Base-by-base conservation (phyloP, 2,797 vertebrate genomes). In the Urosaurus nigricauda region DNA sequence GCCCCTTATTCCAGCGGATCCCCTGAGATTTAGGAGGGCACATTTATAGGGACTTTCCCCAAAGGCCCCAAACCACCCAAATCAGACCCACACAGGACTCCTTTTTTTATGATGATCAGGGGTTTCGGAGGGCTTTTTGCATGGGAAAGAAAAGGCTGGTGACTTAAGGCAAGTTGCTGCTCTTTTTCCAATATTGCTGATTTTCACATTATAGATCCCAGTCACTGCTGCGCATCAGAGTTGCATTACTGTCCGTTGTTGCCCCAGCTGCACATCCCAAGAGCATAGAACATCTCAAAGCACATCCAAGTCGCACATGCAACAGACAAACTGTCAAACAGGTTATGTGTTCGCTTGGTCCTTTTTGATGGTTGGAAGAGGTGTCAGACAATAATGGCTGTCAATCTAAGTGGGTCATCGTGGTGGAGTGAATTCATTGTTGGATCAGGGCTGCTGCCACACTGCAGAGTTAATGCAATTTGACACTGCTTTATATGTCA, bases 161-260 rank as follows among this genome's bases (percentile, higher is more conserved):
- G 0, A 37, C 17, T 19, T 2, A 19, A 17, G 7, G 13, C 29
- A 70, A n/a, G 14, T 0, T 17, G 7, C 2, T 2, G 35, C 7
- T 8, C 77, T 17, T 56, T 14, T 47, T n/a, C n/a, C 51, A 56
- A 32, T 14, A 32, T 7, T 13, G 26, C 21, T 14, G 43, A 29
- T 51, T 19, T 79, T 56, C 26, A 14, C 32, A 4, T 3, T 2
- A 24, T 4, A 14, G 12, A 17, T 43, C 37, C 37, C 58, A 3
- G 6, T 9, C 21, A 26, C 12, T 0, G 17, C 37, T 53, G 35
- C 40, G 4, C 75, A 51, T n/a, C 53, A 19, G 53, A 37, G 4
- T 3, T 1, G 0, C n/a, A 12, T 19, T 19, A 19, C 29, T 37
- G 9, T 71, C 7, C 6, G 8, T 26, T 13, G 1, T 8, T 26